These are phyloP conservation scores for Cantharis flavilabris DNA, from an alignment of 2,888 invertebrate species.

Conservation along the genomic window DNA sequence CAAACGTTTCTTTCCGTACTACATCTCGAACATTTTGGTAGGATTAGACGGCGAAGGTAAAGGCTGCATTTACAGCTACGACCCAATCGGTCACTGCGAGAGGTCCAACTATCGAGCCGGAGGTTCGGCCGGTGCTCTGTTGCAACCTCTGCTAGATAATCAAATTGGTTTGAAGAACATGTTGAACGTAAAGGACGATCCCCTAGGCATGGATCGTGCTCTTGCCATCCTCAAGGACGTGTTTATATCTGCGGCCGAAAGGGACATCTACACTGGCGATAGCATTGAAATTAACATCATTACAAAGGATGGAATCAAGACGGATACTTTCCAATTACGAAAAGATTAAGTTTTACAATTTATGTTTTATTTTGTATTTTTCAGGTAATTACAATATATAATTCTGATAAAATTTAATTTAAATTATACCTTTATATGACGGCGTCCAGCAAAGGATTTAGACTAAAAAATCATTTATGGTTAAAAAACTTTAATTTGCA, in stretches of 20 bases:
- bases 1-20: constrained; percentile 98
- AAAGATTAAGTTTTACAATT: constrained; percentile 72
- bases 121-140: constrained; percentile 86
- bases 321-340: constrained; percentile 75
- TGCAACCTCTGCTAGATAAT: constrained; percentile 95
- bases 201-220: constrained; percentile 80
- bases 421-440: no score
- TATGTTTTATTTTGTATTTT: neutral
- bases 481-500: neutral
- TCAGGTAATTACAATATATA: neutral
- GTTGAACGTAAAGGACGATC: constrained; percentile 67
- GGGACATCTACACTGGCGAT: constrained; percentile 98
- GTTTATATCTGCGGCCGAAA: constrained; percentile 96
- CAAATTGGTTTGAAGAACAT: constrained; percentile 92
- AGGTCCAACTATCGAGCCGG: constrained; percentile 82
- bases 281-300: constrained; percentile 83
- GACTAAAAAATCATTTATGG: no score
- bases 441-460: no score
- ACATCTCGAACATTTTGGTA: constrained; percentile 91
- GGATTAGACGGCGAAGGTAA: constrained; percentile 92
- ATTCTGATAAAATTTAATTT: neutral
- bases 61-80: constrained; percentile 95
- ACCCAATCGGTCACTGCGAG: constrained; percentile 96
- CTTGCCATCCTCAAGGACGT: constrained; percentile 88
- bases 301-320: constrained; percentile 83